Evolutionary conservation across 2,113 vertebrate species (phyloP), one percentile per base, ranked within the genome.

Genomic region (Sclerurus mexicanus): DNA sequence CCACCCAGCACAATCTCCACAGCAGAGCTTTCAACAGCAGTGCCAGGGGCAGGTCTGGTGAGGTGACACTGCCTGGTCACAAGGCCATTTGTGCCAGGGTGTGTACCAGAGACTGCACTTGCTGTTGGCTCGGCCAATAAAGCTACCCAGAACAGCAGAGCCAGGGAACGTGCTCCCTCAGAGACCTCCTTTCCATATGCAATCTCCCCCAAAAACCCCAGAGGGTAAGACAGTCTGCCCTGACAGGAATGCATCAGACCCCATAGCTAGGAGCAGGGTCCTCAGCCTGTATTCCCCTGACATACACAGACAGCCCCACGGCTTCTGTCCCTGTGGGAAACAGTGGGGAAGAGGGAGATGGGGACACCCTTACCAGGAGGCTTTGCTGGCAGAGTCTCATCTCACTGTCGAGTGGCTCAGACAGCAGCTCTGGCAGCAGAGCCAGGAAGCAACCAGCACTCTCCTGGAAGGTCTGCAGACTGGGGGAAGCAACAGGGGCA

Each of bases 371-470:
- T 98, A 98, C 98, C 98, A 90, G 77, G 37, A 98, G 96, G 80
- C 97, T 97, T 93, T 98, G 97, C 92, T 95, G 96, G 56, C 55
- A 79, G 35, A 98, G 87, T 67, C 55, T 96, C 73, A 90, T 97
- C 77, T 98, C 80, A 0, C 60, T 80, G 60, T 97, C 91, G 0
- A 88, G 86, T 14, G 97, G 90, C 8, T 69, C 96, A 71, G 94
- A 39, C 64, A 98, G 92, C n/a, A 98, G 87, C 60, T 95, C 80
- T 0, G 80, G 97, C 63, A 98, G 62, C 55, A 98, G 69, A 67
- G 94, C 73, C 72, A 98, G 91, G 90, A 98, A 98, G 58, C 82
- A 90, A 53, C 9, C 17, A 7, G 96, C 79, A 33, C 93, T 93
- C 40, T 97, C 93, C 22, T 31, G 85, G 80, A 98, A 94, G 25